These are phyloP conservation scores for Drosophila mercatorum DNA, from an alignment of 2,888 invertebrate genomes.

Conservation along the genomic window DNA sequence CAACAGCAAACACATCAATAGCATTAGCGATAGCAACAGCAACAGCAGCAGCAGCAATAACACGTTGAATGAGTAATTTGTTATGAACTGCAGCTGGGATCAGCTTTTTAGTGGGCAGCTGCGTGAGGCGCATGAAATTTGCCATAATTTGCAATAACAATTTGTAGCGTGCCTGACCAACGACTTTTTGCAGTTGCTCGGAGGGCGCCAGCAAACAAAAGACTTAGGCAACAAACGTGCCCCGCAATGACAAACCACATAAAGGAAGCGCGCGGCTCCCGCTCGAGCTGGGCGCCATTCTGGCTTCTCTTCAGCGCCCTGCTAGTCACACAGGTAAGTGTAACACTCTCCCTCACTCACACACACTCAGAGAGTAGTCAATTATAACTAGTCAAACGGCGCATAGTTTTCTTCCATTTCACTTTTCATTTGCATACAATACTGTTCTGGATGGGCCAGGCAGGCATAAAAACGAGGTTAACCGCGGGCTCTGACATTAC, in stretches of 20 bases:
- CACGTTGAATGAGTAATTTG: constrained; percentile 36
- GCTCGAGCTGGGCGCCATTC: constrained; percentile 17
- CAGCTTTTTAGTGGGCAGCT: constrained; percentile 31
- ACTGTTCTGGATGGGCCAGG: constrained; percentile 53
- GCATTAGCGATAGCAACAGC: constrained; percentile 1
- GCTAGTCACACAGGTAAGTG: constrained; percentile 77
- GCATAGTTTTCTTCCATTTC: constrained; percentile 61
- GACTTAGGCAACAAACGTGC: constrained; percentile 74
- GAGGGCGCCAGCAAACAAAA: constrained; percentile 53
- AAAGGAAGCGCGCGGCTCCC: constrained; percentile 31
- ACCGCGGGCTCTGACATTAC: constrained; percentile 48
- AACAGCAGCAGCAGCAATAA: neutral
- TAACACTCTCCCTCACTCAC: neutral
- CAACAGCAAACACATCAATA: constrained; percentile 1
- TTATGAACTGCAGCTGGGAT: constrained; percentile 29
- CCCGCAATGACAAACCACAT: constrained; percentile 52
- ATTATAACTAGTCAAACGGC: constrained; percentile 42
- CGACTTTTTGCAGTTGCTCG: constrained; percentile 57
- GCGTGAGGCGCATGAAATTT: constrained; percentile 72
- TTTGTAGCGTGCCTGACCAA: constrained; percentile 55
- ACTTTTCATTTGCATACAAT: constrained; percentile 79
- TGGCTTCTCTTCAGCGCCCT: constrained; percentile 67
- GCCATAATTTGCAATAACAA: constrained; percentile 48
- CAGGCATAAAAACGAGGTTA: constrained; percentile 67
- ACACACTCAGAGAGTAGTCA: constrained; percentile 9